Evolutionary conservation across 2,797 vertebrate genomes (phyloP).

Genomic region (Adelosebastes latens): DNA sequence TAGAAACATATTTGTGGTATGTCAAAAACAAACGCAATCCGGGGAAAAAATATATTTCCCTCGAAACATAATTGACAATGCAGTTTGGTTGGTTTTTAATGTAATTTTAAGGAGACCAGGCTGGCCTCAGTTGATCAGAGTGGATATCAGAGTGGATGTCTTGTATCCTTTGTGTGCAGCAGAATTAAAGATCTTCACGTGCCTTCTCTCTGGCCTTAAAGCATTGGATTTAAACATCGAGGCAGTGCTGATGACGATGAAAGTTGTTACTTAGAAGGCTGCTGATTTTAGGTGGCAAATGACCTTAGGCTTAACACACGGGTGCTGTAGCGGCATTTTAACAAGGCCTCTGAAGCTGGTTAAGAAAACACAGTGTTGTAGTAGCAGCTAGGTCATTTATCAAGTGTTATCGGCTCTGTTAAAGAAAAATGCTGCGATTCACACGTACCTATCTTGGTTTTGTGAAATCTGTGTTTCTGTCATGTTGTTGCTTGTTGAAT

Average conservation of each 20-base stretch:
- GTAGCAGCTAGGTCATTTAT: slow-evolving; percentile 49
- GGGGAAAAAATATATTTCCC: background rate
- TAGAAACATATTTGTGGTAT: background rate
- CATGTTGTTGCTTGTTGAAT: slow-evolving; percentile 35
- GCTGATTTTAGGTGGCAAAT: slow-evolving; percentile 35
- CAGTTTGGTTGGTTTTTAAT: background rate
- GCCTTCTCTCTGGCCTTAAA: background rate
- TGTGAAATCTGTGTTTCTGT: slow-evolving; percentile 44
- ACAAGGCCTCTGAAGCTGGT: slow-evolving; percentile 15
- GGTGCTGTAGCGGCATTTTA: slow-evolving; percentile 43
- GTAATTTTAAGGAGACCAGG: background rate
- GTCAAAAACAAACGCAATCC: background rate
- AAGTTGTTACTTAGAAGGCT: background rate
- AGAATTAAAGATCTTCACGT: slow-evolving; percentile 13
- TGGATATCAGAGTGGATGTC: background rate
- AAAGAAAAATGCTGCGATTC: slow-evolving; percentile 21
- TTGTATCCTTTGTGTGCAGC: slow-evolving; percentile 6
- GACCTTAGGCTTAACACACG: slow-evolving; percentile 28
- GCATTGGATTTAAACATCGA: slow-evolving; percentile 9
- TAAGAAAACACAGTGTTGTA: slow-evolving; percentile 25
- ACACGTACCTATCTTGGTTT: slow-evolving; percentile 16
- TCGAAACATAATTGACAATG: background rate
- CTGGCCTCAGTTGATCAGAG: background rate
- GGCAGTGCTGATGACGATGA: background rate
- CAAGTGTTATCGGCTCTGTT: slow-evolving; percentile 46